A percentile compares a stretch with the other conserved stretches of the same genome.
These are phyloP conservation scores for Punctoribates punctum DNA, from an alignment of 2,888 invertebrate genomes.

Conservation along the genomic window DNA sequence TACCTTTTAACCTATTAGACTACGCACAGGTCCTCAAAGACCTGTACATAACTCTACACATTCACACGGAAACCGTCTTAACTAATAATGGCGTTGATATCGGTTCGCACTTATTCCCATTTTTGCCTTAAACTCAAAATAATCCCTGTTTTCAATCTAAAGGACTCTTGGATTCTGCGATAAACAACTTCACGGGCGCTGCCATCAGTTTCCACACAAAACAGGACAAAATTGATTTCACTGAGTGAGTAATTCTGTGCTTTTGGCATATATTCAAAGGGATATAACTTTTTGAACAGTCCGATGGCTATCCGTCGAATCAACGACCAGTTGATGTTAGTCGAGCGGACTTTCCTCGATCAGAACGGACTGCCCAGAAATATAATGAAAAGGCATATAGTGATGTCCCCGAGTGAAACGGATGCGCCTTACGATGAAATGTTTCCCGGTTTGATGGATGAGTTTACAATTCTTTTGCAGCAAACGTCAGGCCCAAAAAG, in stretches of 20 bases:
- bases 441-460: constrained; percentile 48
- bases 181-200: constrained; percentile 47
- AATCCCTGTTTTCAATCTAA: background rate
- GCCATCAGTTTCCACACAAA: constrained; percentile 47
- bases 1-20: constrained; percentile 55
- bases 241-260: constrained; percentile 43
- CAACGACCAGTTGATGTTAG: constrained; percentile 48
- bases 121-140: background rate
- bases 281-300: constrained; percentile 26
- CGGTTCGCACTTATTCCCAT: constrained; percentile 28
- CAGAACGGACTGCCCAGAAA: constrained; percentile 47
- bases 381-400: constrained; percentile 40
- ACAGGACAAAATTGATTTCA: constrained; percentile 48
- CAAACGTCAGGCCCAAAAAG: background rate
- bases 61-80: constrained; percentile 9
- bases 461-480: constrained; percentile 40
- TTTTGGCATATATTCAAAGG: background rate
- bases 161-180: constrained; percentile 46
- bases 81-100: constrained; percentile 31
- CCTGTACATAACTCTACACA: constrained; percentile 42
- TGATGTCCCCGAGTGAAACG: constrained; percentile 42
- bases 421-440: constrained; percentile 38
- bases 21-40: constrained; percentile 50
- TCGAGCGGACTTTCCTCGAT: constrained; percentile 49
- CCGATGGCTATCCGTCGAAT: constrained; percentile 49